Evolutionary conservation across 1,140 invertebrate genomes (phyloP), one percentile per base, ranked within the genome.

Genomic region (Procambarus clarkii): DNA sequence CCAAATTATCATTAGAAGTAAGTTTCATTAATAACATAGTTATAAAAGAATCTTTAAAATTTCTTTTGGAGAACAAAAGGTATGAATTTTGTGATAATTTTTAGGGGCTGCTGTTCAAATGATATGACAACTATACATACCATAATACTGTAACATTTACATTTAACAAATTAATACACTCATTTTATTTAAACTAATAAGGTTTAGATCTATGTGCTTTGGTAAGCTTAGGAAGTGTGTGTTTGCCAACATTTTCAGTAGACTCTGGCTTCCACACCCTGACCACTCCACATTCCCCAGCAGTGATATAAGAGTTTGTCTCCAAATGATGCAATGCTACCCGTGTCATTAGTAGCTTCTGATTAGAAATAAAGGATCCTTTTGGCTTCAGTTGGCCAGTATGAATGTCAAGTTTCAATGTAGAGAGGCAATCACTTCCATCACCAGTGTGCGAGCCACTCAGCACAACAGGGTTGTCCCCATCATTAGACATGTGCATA

Each of bases 251-350:
- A 60, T 44, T 34, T 45, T 45, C n/a, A 46, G 45, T 77, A 7
- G 24, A 15, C 34, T 79, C 81, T 45, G 74, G 50, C 50, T 48
- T 85, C 88, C 88, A 91, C 18, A 91, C 18, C 21, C 88, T 76
- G 0, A 91, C 80, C 7, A 91, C 74, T 1, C 88, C 88, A 91
- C 88, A 91, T 64, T 91, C 90, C 5, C 90, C 90, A 15, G 74
- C 90, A 50, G 90, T 91, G 21, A 81, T 54, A 60, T 54, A 91
- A 21, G 78, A 64, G 74, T 91, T 77, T 50, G 90, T 80, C 24
- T n/a, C 54, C 13, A 48, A n/a, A 8, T 91, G 48, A 46, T 91
- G 86, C 11, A 91, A 58, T 15, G 77, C 54, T 3, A 77, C 69
- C 8, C 90, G 76, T 74, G 79, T 86, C 78, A 86, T 81, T 2